Evolutionary conservation across 1,140 invertebrate species (phyloP).

Genomic region (Antheraea mylitta): DNA sequence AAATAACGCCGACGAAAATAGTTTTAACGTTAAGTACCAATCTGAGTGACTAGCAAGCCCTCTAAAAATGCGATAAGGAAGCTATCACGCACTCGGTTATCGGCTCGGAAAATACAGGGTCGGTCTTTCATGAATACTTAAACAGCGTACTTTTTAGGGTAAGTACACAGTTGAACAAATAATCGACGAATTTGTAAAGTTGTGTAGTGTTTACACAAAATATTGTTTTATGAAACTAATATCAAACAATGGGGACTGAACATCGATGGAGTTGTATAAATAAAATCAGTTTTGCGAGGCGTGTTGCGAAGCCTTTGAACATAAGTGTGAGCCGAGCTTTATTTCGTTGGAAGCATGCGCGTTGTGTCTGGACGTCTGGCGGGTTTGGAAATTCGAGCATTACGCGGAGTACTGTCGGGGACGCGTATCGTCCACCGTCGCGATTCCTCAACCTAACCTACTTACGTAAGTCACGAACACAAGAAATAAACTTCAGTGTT

Average conservation of each 20-base stretch:
- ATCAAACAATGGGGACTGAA: conserved; percentile 37
- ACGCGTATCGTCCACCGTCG: conserved; percentile 15
- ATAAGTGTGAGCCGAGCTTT: conserved; percentile 55
- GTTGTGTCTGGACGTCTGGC: conserved; percentile 33
- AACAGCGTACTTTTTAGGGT: conserved; percentile 40
- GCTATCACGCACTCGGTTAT: conserved; percentile 47
- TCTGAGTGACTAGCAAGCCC: conserved; percentile 22
- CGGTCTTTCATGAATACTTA: conserved; percentile 61
- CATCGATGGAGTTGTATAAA: conserved; percentile 53
- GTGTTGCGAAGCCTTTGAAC: conserved; percentile 40
- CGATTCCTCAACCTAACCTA: conserved; percentile 24
- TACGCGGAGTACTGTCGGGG: conserved; percentile 37
- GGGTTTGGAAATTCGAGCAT: conserved; percentile 41
- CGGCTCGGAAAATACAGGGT: conserved; percentile 45
- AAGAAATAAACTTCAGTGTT: conserved; percentile 24
- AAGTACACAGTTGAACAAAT: conserved; percentile 20
- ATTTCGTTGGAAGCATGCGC: conserved; percentile 65
- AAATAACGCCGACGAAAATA: conserved; percentile 9
- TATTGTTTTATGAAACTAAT: conserved; percentile 12
- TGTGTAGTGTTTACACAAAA: not conserved
- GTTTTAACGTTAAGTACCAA: conserved; percentile 12
- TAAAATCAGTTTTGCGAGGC: conserved; percentile 50
- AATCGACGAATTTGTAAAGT: not conserved
- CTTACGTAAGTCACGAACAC: conserved; percentile 63
- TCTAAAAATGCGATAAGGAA: conserved; percentile 55